Conservation (phyloP, 2,888 invertebrate species). For the Drosophila borealis region DNA sequence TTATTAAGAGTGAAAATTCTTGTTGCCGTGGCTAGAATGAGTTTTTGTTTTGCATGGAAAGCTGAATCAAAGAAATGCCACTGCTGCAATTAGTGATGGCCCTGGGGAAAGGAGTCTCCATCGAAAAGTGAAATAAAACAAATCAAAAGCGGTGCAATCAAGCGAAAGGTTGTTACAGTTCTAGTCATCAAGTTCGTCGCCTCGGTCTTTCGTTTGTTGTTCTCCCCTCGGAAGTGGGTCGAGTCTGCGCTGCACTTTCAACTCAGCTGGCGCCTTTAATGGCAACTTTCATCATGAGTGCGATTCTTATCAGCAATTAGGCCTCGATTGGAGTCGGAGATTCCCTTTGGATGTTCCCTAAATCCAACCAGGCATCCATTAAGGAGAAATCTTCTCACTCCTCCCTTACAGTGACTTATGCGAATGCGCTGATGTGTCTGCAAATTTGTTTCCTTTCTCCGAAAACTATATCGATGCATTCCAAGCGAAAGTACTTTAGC, state of each 20-base stretch:
- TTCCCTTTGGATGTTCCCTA: conserved; percentile 27
- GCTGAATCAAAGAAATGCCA: conserved; percentile 48
- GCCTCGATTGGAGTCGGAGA: conserved; percentile 31
- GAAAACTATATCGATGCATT: conserved; percentile 49
- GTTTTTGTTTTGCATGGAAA: conserved; percentile 65
- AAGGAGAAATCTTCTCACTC: conserved; percentile 26
- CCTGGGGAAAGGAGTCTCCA: conserved; percentile 23
- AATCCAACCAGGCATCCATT: conserved; percentile 29
- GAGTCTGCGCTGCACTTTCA: conserved; percentile 53
- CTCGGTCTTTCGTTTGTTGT: conserved; percentile 36
- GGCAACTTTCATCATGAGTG: conserved; percentile 45
- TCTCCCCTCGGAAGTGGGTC: conserved; percentile 43
- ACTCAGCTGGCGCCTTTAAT: conserved; percentile 38
- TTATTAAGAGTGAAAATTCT: conserved; percentile 79
- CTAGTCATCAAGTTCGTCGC: conserved; percentile 46
- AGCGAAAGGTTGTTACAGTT: conserved; percentile 53
- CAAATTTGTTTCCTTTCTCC: conserved; percentile 58
- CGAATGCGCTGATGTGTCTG: conserved; percentile 18
- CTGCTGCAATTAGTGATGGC: conserved; percentile 59
- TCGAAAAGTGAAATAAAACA: conserved; percentile 70
- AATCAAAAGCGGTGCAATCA: conserved; percentile 55
- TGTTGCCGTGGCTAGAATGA: conserved; percentile 51
- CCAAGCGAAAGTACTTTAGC: conserved; percentile 63
- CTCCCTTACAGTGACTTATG: conserved; percentile 17
- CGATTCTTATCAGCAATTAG: conserved; percentile 70